These are phyloP conservation scores for Ptiloglossa arizonensis DNA, from an alignment of 1,140 invertebrate genomes.

Conservation along the genomic window DNA sequence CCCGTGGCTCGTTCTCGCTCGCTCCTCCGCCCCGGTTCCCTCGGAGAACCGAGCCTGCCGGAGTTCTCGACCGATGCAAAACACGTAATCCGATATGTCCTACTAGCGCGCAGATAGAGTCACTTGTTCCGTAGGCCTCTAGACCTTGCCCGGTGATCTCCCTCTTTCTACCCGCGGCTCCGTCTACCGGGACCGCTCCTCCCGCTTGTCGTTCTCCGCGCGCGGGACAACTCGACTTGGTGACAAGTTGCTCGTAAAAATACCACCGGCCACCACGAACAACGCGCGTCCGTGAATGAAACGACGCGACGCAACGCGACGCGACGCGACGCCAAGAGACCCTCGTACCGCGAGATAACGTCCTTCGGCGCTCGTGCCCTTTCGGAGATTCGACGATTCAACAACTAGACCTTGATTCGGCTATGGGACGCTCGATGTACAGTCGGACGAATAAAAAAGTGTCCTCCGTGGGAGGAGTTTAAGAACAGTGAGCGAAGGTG, in stretches of 20 bases:
- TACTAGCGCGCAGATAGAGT: slow-evolving; percentile 74
- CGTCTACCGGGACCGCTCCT: no score
- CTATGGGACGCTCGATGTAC: no score
- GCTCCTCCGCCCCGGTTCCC: neutral
- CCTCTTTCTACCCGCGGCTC: neutral
- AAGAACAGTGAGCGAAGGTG: no score
- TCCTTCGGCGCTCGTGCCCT: neutral
- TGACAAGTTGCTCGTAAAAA: slow-evolving; percentile 69
- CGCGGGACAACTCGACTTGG: slow-evolving; percentile 61
- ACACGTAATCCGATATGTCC: slow-evolving; percentile 76
- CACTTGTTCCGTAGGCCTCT: slow-evolving; percentile 66
- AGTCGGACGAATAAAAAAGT: no score
- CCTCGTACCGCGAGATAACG: slow-evolving; percentile 38
- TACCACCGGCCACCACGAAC: slow-evolving; percentile 1
- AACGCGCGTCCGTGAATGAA: slow-evolving; percentile 54
- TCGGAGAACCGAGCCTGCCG: neutral
- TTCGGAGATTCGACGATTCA: no score
- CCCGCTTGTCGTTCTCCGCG: neutral
- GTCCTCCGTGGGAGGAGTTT: no score
- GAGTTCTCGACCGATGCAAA: slow-evolving; percentile 61
- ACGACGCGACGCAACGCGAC: slow-evolving; percentile 2
- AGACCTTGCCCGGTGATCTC: slow-evolving; percentile 33
- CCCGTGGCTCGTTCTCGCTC: neutral
- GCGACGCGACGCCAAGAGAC: slow-evolving; percentile 22
- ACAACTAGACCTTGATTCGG: no score